Conservation (phyloP, 1,140 invertebrate species). For the Agrypnia vestita region DNA sequence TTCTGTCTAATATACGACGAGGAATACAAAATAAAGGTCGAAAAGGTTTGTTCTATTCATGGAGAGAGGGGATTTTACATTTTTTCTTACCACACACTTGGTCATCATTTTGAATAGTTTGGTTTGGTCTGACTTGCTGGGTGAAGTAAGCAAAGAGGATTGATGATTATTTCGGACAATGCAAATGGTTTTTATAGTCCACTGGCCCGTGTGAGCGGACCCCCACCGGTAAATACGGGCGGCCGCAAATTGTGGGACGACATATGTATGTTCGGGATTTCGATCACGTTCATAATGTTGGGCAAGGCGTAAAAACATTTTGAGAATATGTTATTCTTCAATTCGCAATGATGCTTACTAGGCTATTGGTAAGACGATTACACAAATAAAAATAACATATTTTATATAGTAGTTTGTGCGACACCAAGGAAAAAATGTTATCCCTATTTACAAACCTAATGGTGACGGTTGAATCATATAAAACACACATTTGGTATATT, state of each 20-base stretch:
- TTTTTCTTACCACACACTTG: slow-evolving; percentile 74
- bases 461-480: too few species aligned
- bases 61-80: too few species aligned
- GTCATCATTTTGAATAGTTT: slow-evolving; percentile 72
- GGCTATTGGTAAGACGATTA: not conserved
- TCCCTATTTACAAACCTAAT: too few species aligned
- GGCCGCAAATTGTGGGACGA: slow-evolving; percentile 62
- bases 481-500: too few species aligned
- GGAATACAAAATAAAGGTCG: too few species aligned
- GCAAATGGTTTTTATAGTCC: slow-evolving; percentile 29
- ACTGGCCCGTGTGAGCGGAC: slow-evolving; percentile 47
- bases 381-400: not conserved
- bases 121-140: slow-evolving; percentile 41
- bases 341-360: not conserved
- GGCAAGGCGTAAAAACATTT: slow-evolving; percentile 1
- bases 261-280: too few species aligned
- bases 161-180: not conserved
- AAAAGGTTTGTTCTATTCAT: too few species aligned
- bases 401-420: too few species aligned
- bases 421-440: too few species aligned
- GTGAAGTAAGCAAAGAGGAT: slow-evolving; percentile 32
- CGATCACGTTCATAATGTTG: too few species aligned
- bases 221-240: slow-evolving; percentile 61
- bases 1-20: too few species aligned
- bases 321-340: slow-evolving; percentile 20